phyloP scores from a whole-genome alignment of 2,888 invertebrate genomes.

The Drosophila kambysellisi region DNA sequence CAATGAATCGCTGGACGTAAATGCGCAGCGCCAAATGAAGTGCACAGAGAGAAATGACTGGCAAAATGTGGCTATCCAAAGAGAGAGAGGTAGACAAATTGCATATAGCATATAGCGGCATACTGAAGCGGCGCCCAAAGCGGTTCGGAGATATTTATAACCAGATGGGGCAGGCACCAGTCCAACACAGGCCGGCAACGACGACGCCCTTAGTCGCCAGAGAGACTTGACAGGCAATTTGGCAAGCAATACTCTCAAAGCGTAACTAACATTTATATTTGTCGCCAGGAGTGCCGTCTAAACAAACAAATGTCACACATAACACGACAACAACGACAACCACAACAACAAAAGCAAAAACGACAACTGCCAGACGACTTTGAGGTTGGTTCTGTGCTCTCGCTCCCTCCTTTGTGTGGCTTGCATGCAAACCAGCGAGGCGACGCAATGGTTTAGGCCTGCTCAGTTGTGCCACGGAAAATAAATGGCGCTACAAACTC shows the following conservation, averaged over 20 bases:
- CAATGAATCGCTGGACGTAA: conserved; percentile 49
- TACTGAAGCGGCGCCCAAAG: conserved; percentile 22
- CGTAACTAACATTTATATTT: conserved; percentile 77
- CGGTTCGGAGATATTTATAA: conserved; percentile 59
- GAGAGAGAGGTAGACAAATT: conserved; percentile 56
- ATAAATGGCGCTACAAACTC: conserved; percentile 53
- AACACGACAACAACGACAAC: conserved; percentile 51
- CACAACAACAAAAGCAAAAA: conserved; percentile 23
- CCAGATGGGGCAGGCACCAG: conserved; percentile 13
- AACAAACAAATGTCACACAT: conserved; percentile 73
- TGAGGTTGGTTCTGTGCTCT: conserved; percentile 47
- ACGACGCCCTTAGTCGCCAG: conserved; percentile 16
- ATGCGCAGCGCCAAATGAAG: conserved; percentile 62
- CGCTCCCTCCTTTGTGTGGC: conserved; percentile 37
- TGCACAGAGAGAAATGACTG: conserved; percentile 58
- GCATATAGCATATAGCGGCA: conserved; percentile 47
- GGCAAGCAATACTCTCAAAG: conserved; percentile 72
- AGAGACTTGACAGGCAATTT: conserved; percentile 73
- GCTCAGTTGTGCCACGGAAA: conserved; percentile 20
- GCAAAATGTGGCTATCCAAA: conserved; percentile 41
- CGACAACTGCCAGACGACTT: conserved; percentile 60
- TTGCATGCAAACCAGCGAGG: conserved; percentile 72
- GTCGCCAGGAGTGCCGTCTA: conserved; percentile 72
- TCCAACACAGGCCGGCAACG: conserved; percentile 6
- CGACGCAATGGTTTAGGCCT: conserved; percentile 52